Evolutionary conservation across 2,888 invertebrate species (phyloP).

Genomic region (Amitus sp.): DNA sequence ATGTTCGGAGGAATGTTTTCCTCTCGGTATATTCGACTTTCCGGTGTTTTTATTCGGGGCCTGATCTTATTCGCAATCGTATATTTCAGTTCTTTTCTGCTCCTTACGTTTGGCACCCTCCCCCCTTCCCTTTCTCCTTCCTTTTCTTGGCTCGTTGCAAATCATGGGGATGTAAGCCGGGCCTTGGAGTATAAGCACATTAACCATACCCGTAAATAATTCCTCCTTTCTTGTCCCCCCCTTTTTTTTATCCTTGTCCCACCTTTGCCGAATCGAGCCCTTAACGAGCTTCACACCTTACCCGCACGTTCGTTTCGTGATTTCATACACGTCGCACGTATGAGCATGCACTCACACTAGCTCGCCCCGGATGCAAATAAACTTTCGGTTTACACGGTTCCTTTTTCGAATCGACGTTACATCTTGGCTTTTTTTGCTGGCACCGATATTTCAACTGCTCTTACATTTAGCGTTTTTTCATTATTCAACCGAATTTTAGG

Average conservation of each 20-base stretch:
- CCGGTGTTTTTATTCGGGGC: too few species aligned
- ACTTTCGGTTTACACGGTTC: conserved; percentile 30
- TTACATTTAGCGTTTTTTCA: too few species aligned
- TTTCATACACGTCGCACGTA: conserved; percentile 28
- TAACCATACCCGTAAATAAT: conserved; percentile 28
- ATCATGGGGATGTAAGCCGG: conserved; percentile 33
- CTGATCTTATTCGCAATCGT: too few species aligned
- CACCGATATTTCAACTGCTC: too few species aligned
- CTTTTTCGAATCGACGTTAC: conserved; percentile 36
- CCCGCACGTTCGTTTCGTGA: conserved; percentile 16
- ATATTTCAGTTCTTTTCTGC: too few species aligned
- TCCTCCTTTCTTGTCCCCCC: conserved; percentile 26
- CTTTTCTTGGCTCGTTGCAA: conserved; percentile 22
- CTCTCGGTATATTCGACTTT: too few species aligned
- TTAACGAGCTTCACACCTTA: conserved; percentile 37
- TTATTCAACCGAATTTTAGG: too few species aligned
- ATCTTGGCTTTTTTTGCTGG: conserved; percentile 32
- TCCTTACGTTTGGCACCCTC: too few species aligned
- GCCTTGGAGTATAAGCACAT: conserved; percentile 19
- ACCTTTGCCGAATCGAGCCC: conserved; percentile 25
- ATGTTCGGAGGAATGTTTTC: too few species aligned
- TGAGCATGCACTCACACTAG: conserved; percentile 17
- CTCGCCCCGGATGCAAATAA: conserved; percentile 25
- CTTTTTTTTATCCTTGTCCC: conserved; percentile 18
- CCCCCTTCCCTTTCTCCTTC: conserved; percentile 9